A percentile compares a stretch with the other conserved stretches of the same genome.
phyloP scores from a whole-genome alignment of 2,888 invertebrate genomes.

The Ernsta delagoae region DNA sequence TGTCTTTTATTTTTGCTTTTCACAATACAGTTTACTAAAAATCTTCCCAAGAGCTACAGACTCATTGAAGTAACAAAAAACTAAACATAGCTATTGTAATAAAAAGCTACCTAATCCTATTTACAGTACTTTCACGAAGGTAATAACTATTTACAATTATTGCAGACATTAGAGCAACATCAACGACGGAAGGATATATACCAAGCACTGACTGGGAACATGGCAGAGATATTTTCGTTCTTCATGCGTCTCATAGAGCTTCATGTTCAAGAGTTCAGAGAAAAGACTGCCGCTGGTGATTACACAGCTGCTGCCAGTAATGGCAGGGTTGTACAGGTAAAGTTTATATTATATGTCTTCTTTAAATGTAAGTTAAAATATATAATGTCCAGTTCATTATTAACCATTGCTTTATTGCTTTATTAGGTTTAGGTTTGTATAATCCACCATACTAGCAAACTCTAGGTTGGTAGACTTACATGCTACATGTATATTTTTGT shows the following conservation, averaged over 20 bases:
- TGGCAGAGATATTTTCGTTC: slow-evolving; percentile 95
- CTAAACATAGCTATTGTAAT: too few species aligned
- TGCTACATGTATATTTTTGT: too few species aligned
- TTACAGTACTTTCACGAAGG: background rate
- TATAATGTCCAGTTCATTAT: too few species aligned
- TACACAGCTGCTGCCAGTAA: slow-evolving; percentile 88
- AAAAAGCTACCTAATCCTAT: background rate
- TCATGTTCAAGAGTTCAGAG: slow-evolving; percentile 91
- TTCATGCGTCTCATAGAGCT: slow-evolving; percentile 92
- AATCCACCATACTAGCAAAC: too few species aligned
- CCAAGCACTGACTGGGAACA: slow-evolving; percentile 93
- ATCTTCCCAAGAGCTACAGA: too few species aligned
- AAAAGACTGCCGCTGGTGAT: slow-evolving; percentile 86
- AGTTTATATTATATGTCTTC: background rate
- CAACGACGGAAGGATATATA: slow-evolving; percentile 96
- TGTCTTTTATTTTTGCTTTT: too few species aligned
- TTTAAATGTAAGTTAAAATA: too few species aligned
- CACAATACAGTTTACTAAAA: too few species aligned
- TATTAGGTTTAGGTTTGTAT: too few species aligned
- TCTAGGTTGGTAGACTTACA: too few species aligned
- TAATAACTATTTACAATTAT: background rate
- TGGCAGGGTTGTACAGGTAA: slow-evolving; percentile 90
- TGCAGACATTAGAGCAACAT: slow-evolving; percentile 92
- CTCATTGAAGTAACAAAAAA: too few species aligned
- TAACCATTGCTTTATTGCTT: too few species aligned